Percentiles rank a stretch among this genome's conserved stretches.
Evolutionary conservation across 2,113 vertebrate species (phyloP).

Genomic region (Aptenodytes patagonicus): DNA sequence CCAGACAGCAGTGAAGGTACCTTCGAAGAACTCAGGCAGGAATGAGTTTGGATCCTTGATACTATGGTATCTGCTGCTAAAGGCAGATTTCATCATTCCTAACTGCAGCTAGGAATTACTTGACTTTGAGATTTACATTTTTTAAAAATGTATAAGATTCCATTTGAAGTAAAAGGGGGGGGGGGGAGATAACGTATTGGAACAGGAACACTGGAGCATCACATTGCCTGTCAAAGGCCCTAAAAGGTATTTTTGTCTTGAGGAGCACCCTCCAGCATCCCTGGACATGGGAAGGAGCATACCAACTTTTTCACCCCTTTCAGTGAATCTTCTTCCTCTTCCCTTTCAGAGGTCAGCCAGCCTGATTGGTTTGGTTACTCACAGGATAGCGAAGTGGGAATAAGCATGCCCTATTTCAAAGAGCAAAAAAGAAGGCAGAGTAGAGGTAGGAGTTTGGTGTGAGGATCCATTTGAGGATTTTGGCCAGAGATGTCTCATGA

Average conservation of each 20-base stretch:
- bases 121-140: background rate
- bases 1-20: background rate
- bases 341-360: background rate
- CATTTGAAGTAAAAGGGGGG: background rate
- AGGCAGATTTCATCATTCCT: background rate
- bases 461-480: background rate
- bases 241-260: background rate
- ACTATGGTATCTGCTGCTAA: background rate
- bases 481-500: background rate
- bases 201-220: background rate
- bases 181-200: background rate
- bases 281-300: background rate
- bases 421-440: background rate
- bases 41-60: background rate
- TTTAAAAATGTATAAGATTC: background rate
- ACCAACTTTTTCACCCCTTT: background rate
- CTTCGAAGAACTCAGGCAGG: background rate
- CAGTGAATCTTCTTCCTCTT: background rate
- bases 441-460: background rate
- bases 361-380: background rate
- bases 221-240: background rate
- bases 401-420: background rate
- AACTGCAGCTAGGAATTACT: background rate
- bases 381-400: background rate
- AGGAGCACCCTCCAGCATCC: background rate